Percentiles rank a stretch among this genome's conserved stretches.
Conservation (phyloP, 2,888 invertebrate genomes). For the Cantharis rustica region DNA sequence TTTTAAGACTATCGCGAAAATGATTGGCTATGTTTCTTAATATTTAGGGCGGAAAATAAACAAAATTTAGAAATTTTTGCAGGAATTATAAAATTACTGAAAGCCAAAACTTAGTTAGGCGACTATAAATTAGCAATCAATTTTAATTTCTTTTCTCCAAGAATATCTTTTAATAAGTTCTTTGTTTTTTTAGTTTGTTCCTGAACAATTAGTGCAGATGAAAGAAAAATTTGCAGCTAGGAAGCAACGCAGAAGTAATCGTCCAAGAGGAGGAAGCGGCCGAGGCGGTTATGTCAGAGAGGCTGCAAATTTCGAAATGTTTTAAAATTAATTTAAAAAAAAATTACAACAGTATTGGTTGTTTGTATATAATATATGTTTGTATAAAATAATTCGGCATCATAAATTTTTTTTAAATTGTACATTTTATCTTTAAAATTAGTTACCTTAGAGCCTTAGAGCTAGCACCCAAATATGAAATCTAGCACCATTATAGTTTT, state of each 20-base stretch:
- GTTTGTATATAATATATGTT: background rate
- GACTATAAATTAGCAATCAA: no score
- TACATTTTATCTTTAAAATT: background rate
- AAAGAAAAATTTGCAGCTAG: slow-evolving; percentile 72
- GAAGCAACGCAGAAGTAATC: slow-evolving; percentile 66
- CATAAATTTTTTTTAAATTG: background rate
- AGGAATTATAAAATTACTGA: slow-evolving; percentile 14
- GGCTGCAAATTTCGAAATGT: slow-evolving; percentile 34
- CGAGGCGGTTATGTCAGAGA: slow-evolving; percentile 48
- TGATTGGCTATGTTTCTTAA: background rate
- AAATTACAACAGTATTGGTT: background rate
- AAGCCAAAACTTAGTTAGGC: background rate
- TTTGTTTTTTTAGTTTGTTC: slow-evolving; percentile 66
- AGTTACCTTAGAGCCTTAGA: no score
- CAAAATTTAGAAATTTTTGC: slow-evolving; percentile 5
- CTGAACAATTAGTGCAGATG: slow-evolving; percentile 76
- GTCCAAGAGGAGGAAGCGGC: slow-evolving; percentile 56
- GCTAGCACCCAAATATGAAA: no score
- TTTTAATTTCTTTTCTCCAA: no score
- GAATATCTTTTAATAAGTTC: background rate
- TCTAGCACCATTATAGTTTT: no score
- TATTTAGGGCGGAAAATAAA: slow-evolving; percentile 15
- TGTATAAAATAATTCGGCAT: background rate
- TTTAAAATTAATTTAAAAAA: background rate
- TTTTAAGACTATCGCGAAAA: slow-evolving; percentile 8